These are phyloP conservation scores for Ochropacha duplaris DNA, from an alignment of 2,888 invertebrate genomes.

Conservation along the genomic window DNA sequence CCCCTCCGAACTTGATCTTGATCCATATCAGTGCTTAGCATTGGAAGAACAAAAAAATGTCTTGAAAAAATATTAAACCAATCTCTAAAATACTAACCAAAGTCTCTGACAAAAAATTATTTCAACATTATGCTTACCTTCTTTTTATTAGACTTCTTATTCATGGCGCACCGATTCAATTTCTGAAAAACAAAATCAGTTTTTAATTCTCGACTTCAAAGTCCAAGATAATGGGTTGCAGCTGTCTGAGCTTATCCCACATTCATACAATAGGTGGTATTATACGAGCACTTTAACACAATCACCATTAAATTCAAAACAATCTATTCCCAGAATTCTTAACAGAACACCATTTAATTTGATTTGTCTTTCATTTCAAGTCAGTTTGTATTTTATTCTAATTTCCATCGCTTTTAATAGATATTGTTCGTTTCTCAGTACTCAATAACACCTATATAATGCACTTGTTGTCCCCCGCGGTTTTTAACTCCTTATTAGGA, in stretches of 20 bases:
- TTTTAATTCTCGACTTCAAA: slow-evolving; percentile 28
- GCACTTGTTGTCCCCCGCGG: too few relatives aligned
- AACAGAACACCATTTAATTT: neutral
- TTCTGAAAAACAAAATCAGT: slow-evolving; percentile 58
- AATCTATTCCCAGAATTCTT: neutral
- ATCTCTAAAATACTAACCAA: too few relatives aligned
- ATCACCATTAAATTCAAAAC: neutral
- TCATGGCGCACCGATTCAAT: slow-evolving; percentile 44
- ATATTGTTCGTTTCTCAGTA: too few relatives aligned
- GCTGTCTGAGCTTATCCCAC: slow-evolving; percentile 23
- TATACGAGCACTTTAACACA: neutral
- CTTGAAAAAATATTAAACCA: too few relatives aligned
- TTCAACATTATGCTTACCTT: slow-evolving; percentile 49
- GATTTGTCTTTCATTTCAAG: neutral
- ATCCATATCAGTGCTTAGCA: too few relatives aligned
- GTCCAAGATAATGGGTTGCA: slow-evolving; percentile 25
- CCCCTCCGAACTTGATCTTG: too few relatives aligned
- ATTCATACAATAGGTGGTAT: neutral
- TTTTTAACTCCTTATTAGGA: too few relatives aligned
- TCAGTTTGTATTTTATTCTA: too few relatives aligned
- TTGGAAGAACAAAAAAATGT: too few relatives aligned
- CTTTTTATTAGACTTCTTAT: slow-evolving; percentile 75
- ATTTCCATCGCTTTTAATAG: too few relatives aligned
- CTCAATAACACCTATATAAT: too few relatives aligned
- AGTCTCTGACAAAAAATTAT: neutral